Percentiles rank a stretch among this genome's conserved stretches.
phyloP scores from a whole-genome alignment of 2,797 vertebrate genomes.

The Psittacula echo region DNA sequence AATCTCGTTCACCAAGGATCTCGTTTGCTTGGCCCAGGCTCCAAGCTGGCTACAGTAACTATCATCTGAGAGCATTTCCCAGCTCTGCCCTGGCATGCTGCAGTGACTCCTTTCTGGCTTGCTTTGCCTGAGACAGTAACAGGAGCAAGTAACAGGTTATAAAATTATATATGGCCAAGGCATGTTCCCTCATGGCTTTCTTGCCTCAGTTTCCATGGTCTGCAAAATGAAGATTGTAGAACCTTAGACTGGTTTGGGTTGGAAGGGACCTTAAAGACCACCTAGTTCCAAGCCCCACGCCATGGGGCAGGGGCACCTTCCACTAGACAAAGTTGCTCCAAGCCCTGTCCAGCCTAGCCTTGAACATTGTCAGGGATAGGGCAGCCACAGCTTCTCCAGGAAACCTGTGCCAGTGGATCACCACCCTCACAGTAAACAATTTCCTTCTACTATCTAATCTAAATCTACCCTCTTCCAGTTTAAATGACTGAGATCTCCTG shows the following conservation, averaged over 20 bases:
- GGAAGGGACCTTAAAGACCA: not conserved
- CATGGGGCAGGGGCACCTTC: not conserved
- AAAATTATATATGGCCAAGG: not conserved
- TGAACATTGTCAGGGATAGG: not conserved
- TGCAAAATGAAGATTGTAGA: not conserved
- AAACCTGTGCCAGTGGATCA: not conserved
- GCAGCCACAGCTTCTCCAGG: not conserved
- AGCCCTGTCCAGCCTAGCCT: not conserved
- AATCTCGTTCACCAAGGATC: not conserved
- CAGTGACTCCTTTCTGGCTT: not conserved
- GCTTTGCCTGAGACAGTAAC: not conserved
- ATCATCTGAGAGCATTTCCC: not conserved
- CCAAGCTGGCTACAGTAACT: not conserved
- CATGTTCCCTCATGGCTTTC: not conserved
- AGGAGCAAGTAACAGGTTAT: not conserved
- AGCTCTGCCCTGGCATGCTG: rapidly evolving
- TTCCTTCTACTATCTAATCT: not conserved
- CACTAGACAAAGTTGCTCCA: not conserved
- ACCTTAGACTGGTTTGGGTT: not conserved
- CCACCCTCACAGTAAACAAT: not conserved
- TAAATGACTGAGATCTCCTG: not conserved
- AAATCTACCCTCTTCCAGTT: not conserved
- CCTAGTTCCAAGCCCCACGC: not conserved
- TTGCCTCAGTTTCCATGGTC: not conserved
- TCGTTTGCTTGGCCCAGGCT: not conserved